Base-by-base conservation (phyloP, 2,888 invertebrate species). In the Cephus runcator region DNA sequence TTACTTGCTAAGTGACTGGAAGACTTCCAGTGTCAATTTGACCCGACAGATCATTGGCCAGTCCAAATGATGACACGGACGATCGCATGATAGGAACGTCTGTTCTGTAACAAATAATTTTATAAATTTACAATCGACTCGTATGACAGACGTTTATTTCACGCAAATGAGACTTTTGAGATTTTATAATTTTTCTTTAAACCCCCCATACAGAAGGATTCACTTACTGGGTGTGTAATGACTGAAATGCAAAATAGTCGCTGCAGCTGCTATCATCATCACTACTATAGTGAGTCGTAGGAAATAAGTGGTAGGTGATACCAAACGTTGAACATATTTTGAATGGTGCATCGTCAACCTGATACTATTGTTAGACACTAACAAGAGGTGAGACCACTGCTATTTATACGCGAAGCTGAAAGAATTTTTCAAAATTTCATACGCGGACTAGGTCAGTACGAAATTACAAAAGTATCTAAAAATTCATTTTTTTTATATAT, bases 11-110 rank as follows among this genome's bases (percentile, higher is more conserved):
- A 94, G 92, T 6, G 95, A 94, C 88, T 95, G 94, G 88, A 95
- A 95, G 83, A 94, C 94, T 92, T 96, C 96, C 79, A 96, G 92
- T 73, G 94, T 94, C 84, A 96, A 92, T 92, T 95, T 95, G 81
- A 96, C 94, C 79, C 96, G 93, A 90, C 97, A 97, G 86, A 95
- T 95, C 95, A 96, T 96, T 4, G 96, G 96, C 94, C 95, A 95
- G 87, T 95, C 95, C 80, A 95, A 92, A 82, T 95, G 95, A 86
- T 95, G 95, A 90, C 97, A 97, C 85, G 95, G 94, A 86, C 97
- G 93, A 88, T 95, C 95, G 90, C 97, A 97, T 87, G 94, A 95
- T 86, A 95, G 93, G 87, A 95, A 95, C 86, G 94, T 94, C 88
- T 94, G 94, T 91, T 95, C 96, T 96, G 93, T 75, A 94, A 94